Base-by-base conservation (phyloP, 2,888 invertebrate species). In the Crocallis elinguaria region DNA sequence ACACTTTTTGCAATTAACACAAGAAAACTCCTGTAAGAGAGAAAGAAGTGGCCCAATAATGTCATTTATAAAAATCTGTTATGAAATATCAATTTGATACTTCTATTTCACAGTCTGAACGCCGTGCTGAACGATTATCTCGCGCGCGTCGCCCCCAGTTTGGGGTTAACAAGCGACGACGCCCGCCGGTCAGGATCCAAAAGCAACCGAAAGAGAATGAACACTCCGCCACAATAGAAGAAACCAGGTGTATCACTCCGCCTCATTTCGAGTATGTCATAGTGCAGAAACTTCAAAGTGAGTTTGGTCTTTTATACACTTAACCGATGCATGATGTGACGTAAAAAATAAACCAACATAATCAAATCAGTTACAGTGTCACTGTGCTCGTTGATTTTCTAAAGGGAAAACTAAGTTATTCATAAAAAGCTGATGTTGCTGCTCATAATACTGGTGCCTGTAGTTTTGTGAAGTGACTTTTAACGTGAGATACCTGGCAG, bases 121-220 rank as follows among this genome's bases (percentile, higher is more conserved):
- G 87, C 66, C 86, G 87, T 58, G 88, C 87, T 4, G 89, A 89
- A 74, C 81, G 88, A 5, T 61, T 88, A 55, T 88, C 86, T 32
- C 89, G 86, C 60, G 89, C 88, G 42, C 86, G 89, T 32, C 84
- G 88, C 9, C 88, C 87, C 5, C 90, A 90, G 62, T 76, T 82
- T 57, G 86, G 85, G 27, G 86, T 81, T 51, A n/a, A n/a, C n/a
- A 87, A 89, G 65, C 71, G 82, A 33, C 79, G 84, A 46, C 88
- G 90, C 23, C 77, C 86, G 1, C 80, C 81, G 14, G 75, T 79
- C 51, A 75, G 87, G 50, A 64, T 76, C 38, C 77, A 77, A 45
- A 82, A 80, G 53, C 80, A 79, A 46, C 86, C 88, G 16, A 89
- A 88, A 61, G 89, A 89, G 51, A 87, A 87, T 60, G 89, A 88